Evolutionary conservation across 37 sponge, comb jelly and placozoan species (phyloP), one percentile per base, ranked within the genome.

Genomic region (Aplysina aerophoba): DNA sequence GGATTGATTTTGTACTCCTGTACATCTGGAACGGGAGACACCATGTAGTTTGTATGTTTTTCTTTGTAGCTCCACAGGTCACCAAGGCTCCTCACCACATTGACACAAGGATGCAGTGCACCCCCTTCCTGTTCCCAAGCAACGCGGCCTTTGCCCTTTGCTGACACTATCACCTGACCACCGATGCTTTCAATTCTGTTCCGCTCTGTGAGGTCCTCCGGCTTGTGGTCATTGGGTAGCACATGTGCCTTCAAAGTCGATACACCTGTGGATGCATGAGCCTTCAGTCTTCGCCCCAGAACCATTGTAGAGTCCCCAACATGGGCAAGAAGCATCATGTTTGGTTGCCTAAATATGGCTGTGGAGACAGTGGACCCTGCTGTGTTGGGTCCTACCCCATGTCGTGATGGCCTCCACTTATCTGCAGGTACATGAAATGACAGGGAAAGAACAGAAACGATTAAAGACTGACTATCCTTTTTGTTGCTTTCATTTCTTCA

Each of bases 201-300:
- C 15, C 77, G 86, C 84, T 97, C 97, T 40, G 22, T 34, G 40
- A 88, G 90, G 67, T 87, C 84, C 33, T 97, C 95, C 20, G 97
- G 97, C 59, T 97, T 97, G 85, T 97, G 97, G 65, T 97, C 95
- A 13, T 88, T 90, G 1, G 93, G 92, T 25, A 97, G 81, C 41
- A 86, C 87, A 15, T 61, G 20, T 59, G 95, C 89, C 19, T 56
- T 62, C 35, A 97, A 36, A 6, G 78, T 8, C 3, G 50, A 87
- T 55, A 83, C 85, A 12, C 84, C 92, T 30, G 82, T n/a, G n/a
- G 50, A 44, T 8, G 8, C 8, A 44, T 44, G 50, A 8, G 50
- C 50, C 50, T 44, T 8, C 73, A 36, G 37, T 25, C 5, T 38
- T 81, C 36, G 3, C 55, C 85, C 88, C 81, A 96, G 77, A 0